A percentile compares a stretch with the other conserved stretches of the same genome.
These are phyloP conservation scores for Lepidurus couesii DNA, from an alignment of 1,140 invertebrate genomes.

Conservation along the genomic window DNA sequence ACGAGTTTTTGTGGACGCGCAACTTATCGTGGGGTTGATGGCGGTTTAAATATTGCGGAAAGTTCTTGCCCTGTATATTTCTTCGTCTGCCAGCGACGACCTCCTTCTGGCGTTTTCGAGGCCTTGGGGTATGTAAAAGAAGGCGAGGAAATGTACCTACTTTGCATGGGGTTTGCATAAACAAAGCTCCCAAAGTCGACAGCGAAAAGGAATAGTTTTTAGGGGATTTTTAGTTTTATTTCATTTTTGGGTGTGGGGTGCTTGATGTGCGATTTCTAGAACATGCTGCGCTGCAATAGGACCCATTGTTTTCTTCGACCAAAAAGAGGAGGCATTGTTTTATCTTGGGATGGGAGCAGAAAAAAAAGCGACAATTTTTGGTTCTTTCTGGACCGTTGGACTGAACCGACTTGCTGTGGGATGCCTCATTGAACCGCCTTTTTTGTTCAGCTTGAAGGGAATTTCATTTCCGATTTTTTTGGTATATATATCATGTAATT, in stretches of 20 bases:
- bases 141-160: background rate
- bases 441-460: too few relatives aligned
- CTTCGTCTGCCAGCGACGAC: background rate
- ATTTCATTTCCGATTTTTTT: too few relatives aligned
- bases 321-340: background rate
- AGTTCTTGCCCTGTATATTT: background rate
- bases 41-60: too few relatives aligned
- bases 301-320: background rate
- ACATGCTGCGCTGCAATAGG: background rate
- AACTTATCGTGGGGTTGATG: too few relatives aligned
- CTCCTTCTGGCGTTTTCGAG: background rate
- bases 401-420: background rate
- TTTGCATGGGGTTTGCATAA: conserved; percentile 5
- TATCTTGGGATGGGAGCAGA: background rate
- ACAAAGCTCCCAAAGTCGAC: background rate
- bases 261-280: background rate
- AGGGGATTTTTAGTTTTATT: background rate
- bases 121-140: background rate
- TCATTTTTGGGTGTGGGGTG: background rate
- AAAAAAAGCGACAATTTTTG: background rate
- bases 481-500: too few relatives aligned
- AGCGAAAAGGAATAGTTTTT: background rate
- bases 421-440: background rate
- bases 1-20: too few relatives aligned
- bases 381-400: background rate